Base-by-base conservation (phyloP, 2,797 vertebrate species). In the Smutsia gigantea region DNA sequence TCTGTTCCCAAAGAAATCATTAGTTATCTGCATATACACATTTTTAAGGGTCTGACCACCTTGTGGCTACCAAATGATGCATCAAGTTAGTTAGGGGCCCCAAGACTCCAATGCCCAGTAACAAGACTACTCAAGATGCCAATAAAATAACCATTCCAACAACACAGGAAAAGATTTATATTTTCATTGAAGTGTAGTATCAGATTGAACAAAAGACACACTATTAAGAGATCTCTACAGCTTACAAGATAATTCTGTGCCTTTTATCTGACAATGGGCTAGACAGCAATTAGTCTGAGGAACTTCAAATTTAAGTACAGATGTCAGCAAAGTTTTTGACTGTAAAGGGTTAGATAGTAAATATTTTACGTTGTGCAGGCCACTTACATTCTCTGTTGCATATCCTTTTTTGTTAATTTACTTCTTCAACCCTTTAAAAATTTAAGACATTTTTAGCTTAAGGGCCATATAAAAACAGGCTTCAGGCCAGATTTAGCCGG, bases 271-370 rank as follows among this genome's bases (percentile, higher is more conserved):
- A 42, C 37, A 93, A 71, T 66, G 19, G 39, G 18, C 21, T 90
- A 90, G 29, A 87, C 0, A 59, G 5, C 37, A 79, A 64, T 69
- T 71, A 69, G 42, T 64, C n/a, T 79, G 37, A 95, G 31, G 13
- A 87, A 13, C 17, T 93, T 94, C 31, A 86, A 64, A 88, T 84
- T 92, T 90, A 92, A 94, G 17, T 68, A 69, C 15, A 92, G 10
- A 63, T 23, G 39, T 42, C 14, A 69, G 13, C 15, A 89, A 87
- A 77, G 4, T 49, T 79, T 81, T 89, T 83, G 53, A 63, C 18
- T 46, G 21, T 53, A 71, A 90, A 92, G 31, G 23, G 31, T 90
- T 25, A 82, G 23, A 39, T 39, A 39, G 37, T 39, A 39, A 39
- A 39, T 39, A 39, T 39, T 39, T 39, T 39, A 39, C 37, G 31